These are phyloP conservation scores for Eulemur macaco DNA, from an alignment of 2,113 vertebrate genomes.

Conservation along the genomic window DNA sequence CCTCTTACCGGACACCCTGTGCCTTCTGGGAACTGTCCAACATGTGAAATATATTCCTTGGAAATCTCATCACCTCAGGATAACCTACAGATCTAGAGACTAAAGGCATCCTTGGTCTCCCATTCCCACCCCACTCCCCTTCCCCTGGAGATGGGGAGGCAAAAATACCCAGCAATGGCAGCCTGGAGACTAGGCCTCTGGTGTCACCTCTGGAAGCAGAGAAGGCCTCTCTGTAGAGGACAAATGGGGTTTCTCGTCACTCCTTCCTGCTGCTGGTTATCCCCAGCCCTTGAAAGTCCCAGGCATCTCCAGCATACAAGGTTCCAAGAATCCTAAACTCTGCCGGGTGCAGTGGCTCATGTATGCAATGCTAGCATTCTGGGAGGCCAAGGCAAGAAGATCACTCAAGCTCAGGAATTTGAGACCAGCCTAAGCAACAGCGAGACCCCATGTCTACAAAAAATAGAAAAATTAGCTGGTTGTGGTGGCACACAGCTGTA, in stretches of 20 bases:
- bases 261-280: constrained; percentile 7
- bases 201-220: background rate
- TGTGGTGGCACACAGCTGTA: too few species aligned
- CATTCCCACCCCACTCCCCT: background rate
- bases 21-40: background rate
- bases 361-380: background rate
- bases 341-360: too few species aligned
- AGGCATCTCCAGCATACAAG: background rate
- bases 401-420: too few species aligned
- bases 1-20: background rate
- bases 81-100: background rate
- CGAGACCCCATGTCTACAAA: too few species aligned
- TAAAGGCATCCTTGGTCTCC: background rate
- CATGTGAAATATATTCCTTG: constrained; percentile 22
- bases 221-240: background rate
- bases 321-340: background rate
- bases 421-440: too few species aligned
- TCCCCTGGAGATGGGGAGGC: background rate
- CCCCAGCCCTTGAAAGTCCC: background rate
- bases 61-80: background rate
- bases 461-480: too few species aligned
- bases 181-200: background rate
- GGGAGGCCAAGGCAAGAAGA: too few species aligned
- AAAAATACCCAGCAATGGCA: constrained; percentile 4
- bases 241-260: background rate